These are phyloP conservation scores for Eupsilia transversa DNA, from an alignment of 2,888 invertebrate species.

Conservation along the genomic window DNA sequence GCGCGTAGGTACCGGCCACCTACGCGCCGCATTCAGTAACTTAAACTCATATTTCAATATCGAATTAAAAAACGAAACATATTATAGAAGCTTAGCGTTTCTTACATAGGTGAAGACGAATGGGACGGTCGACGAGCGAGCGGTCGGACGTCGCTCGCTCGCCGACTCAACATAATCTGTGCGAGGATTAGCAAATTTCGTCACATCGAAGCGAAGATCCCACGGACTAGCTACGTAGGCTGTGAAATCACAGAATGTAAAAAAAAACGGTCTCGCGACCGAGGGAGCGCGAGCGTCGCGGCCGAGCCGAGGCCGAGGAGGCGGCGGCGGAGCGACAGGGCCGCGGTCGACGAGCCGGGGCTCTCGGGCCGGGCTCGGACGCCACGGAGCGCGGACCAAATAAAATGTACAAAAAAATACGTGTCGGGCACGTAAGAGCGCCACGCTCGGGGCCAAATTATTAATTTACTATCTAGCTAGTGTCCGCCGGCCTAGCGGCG, in stretches of 20 bases:
- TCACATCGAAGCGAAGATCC: constrained; percentile 48
- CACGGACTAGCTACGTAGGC: constrained; percentile 46
- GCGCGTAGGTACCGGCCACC: neutral
- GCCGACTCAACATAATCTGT: constrained; percentile 24
- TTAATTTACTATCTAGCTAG: constrained; percentile 85
- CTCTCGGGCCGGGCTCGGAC: neutral
- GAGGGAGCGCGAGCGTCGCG: neutral
- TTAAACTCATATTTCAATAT: constrained; percentile 57
- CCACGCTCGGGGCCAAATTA: constrained; percentile 62
- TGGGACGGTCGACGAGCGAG: constrained; percentile 34
- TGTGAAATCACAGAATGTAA: constrained; percentile 49
- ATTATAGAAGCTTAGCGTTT: constrained; percentile 64
- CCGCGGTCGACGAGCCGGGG: neutral
- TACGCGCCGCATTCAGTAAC: constrained; percentile 47
- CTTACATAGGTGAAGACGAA: constrained; percentile 60
- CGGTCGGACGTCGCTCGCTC: constrained; percentile 42
- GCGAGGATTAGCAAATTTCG: constrained; percentile 50
- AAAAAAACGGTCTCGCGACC: constrained; percentile 9
- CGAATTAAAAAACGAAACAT: constrained; percentile 55
- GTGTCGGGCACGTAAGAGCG: constrained; percentile 23
- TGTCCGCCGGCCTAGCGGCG: constrained; percentile 67
- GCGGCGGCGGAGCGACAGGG: neutral
- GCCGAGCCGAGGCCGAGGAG: neutral
- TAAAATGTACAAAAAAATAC: constrained; percentile 70
- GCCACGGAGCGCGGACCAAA: constrained; percentile 51